phyloP scores from a whole-genome alignment of 2,797 vertebrate genomes.

The Halcyon badia region DNA sequence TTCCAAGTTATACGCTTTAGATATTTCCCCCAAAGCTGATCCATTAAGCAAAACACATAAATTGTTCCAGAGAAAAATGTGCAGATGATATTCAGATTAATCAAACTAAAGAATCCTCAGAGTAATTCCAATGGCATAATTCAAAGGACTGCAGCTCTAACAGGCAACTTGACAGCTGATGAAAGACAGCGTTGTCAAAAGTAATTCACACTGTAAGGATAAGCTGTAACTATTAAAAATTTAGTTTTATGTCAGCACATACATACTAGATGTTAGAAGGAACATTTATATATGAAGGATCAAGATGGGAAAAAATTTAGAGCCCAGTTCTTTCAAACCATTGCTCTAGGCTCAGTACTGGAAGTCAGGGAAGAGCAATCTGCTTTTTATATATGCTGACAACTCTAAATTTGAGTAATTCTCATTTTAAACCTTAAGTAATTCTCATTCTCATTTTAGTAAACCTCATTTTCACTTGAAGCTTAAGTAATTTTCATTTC shows the following conservation, averaged over 20 bases:
- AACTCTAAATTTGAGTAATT: background rate
- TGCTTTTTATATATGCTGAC: background rate
- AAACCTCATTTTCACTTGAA: background rate
- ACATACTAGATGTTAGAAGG: background rate
- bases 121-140: background rate
- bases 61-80: background rate
- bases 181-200: background rate
- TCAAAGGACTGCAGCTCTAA: background rate
- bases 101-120: background rate
- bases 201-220: background rate
- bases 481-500: background rate
- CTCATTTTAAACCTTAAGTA: background rate
- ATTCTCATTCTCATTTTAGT: background rate
- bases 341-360: background rate
- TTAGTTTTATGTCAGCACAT: background rate
- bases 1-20: background rate
- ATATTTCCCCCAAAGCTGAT: background rate
- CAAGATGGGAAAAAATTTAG: background rate
- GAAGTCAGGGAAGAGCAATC: background rate
- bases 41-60: background rate
- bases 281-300: background rate
- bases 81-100: background rate
- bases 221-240: background rate
- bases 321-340: background rate
- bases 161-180: background rate